A percentile compares a stretch with the other conserved stretches of the same genome.
phyloP scores from a whole-genome alignment of 2,888 invertebrate species.

The Campoplex nolae region DNA sequence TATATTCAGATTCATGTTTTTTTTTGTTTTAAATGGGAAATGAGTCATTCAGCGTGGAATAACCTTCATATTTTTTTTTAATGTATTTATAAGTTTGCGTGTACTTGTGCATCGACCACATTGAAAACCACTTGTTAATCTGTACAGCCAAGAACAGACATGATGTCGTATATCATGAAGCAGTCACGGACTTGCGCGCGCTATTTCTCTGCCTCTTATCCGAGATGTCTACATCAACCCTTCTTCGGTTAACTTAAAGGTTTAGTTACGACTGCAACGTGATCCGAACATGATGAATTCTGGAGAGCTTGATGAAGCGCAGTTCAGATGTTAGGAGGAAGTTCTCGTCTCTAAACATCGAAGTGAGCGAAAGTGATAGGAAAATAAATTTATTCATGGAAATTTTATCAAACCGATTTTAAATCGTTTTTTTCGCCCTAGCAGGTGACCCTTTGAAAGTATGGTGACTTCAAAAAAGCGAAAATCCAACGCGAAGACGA shows the following conservation, averaged over 20 bases:
- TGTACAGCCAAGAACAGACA: slow-evolving; percentile 45
- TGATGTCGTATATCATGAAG: slow-evolving; percentile 58
- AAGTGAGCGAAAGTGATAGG: slow-evolving; percentile 20
- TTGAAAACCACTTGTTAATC: slow-evolving; percentile 70
- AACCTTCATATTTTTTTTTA: slow-evolving; percentile 8
- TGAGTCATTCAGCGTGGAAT: slow-evolving; percentile 1
- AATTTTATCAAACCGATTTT: background rate
- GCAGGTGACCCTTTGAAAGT: slow-evolving; percentile 15
- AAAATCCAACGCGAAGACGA: slow-evolving; percentile 55
- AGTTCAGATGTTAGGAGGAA: background rate
- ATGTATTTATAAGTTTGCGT: background rate
- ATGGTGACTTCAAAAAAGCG: slow-evolving; percentile 61
- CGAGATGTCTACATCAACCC: slow-evolving; percentile 52
- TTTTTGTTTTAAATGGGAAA: background rate
- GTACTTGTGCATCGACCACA: slow-evolving; percentile 64
- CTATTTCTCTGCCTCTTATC: slow-evolving; percentile 61
- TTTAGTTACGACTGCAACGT: slow-evolving; percentile 69
- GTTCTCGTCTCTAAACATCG: background rate
- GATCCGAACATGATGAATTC: slow-evolving; percentile 56
- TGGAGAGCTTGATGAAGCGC: slow-evolving; percentile 18
- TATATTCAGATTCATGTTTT: too few species aligned
- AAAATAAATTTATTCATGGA: background rate
- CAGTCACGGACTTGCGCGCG: slow-evolving; percentile 71
- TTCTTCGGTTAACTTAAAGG: slow-evolving; percentile 41
- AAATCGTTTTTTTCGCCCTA: background rate